Evolutionary conservation across 64 coral and sea anemone genomes (phyloP).

Genomic region (Pachyseris speciosa): DNA sequence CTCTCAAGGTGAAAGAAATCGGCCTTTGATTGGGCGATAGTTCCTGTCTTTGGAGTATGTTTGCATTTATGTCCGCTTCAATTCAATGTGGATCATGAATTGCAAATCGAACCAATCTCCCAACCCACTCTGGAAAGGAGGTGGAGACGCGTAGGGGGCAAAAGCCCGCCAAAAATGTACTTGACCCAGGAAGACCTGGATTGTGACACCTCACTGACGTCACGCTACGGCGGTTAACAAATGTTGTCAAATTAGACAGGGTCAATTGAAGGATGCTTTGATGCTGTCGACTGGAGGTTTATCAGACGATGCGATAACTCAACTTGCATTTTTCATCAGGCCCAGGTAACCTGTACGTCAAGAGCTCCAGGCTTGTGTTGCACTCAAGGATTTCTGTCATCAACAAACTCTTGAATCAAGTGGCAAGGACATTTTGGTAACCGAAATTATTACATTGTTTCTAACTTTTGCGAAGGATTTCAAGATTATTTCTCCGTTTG

Average conservation of each 20-base stretch:
- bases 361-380: not conserved
- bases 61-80: too few species aligned
- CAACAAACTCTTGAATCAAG: not conserved
- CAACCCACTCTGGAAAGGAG: too few species aligned
- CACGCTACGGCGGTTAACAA: conserved; percentile 24
- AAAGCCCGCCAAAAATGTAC: too few species aligned
- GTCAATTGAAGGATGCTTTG: not conserved
- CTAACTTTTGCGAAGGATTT: not conserved
- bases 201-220: not conserved
- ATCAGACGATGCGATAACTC: conserved; percentile 37
- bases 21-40: too few species aligned
- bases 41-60: too few species aligned
- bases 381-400: conserved; percentile 39
- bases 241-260: not conserved
- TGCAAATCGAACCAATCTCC: too few species aligned
- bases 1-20: too few species aligned
- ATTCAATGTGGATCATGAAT: too few species aligned
- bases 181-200: too few species aligned
- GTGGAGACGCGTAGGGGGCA: too few species aligned
- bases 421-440: not conserved
- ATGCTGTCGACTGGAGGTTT: conserved; percentile 9
- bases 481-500: not conserved
- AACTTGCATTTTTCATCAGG: not conserved
- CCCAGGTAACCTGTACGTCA: not conserved
- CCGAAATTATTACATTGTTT: not conserved